Conservation (phyloP, 2,113 vertebrate genomes). For the Siphamia tubifer region DNA sequence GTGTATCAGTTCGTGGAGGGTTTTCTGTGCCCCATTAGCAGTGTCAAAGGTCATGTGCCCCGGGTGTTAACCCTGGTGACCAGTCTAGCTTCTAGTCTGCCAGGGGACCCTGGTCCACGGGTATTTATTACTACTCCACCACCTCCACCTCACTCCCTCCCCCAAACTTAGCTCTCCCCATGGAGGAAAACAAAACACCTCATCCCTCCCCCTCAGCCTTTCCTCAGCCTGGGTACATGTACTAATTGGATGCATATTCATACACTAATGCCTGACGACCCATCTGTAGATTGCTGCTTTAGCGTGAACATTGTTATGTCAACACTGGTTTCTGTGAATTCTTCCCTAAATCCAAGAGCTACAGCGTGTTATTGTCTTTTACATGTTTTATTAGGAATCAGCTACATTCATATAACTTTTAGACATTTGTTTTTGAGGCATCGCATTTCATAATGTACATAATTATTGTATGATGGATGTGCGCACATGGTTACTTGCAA, state of each 20-base stretch:
- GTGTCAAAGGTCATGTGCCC: constrained; percentile 82
- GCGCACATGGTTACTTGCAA: constrained; percentile 29
- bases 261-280: constrained; percentile 58
- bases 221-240: constrained; percentile 29
- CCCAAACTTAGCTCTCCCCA: constrained; percentile 50
- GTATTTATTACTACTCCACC: constrained; percentile 79
- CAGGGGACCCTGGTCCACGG: constrained; percentile 74
- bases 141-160: constrained; percentile 18
- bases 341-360: not conserved
- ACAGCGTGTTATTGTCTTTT: not conserved
- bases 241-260: constrained; percentile 71
- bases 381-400: constrained; percentile 27
- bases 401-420: not conserved
- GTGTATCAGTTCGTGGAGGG: constrained; percentile 81
- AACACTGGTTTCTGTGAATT: constrained; percentile 27
- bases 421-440: constrained; percentile 15
- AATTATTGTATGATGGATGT: constrained; percentile 22
- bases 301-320: constrained; percentile 25
- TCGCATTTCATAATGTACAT: constrained; percentile 28
- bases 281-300: constrained; percentile 55
- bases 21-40: constrained; percentile 84
- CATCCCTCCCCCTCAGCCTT: constrained; percentile 22
- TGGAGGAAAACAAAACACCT: constrained; percentile 71
- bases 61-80: constrained; percentile 84
- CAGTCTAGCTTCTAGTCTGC: constrained; percentile 84